Conservation (phyloP, 1,140 invertebrate species). For the Philotrypesis tridentata region DNA sequence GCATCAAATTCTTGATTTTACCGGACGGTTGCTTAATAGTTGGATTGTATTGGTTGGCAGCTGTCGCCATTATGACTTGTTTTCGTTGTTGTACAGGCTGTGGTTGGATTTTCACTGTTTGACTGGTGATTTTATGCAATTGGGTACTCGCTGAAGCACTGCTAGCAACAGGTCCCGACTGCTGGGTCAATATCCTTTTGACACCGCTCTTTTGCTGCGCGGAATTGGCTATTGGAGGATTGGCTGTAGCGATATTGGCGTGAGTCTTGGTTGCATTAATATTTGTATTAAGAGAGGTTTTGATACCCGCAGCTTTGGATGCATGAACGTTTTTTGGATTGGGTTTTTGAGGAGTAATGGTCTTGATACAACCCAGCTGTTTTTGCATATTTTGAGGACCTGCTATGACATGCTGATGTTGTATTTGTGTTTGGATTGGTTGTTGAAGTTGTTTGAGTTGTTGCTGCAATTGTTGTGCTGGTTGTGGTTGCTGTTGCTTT, state of each 20-base stretch:
- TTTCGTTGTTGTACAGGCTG: conserved; percentile 63
- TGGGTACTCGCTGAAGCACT: background rate
- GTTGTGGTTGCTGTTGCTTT: conserved; percentile 54
- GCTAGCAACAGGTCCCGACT: background rate
- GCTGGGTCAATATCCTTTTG: conserved; percentile 13
- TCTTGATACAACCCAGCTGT: conserved; percentile 68
- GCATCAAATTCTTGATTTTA: conserved; percentile 64
- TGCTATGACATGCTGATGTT: conserved; percentile 52
- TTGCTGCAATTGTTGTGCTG: conserved; percentile 56
- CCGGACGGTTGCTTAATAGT: conserved; percentile 54
- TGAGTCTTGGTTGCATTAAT: conserved; percentile 55
- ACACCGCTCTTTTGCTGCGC: conserved; percentile 5
- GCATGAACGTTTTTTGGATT: conserved; percentile 59
- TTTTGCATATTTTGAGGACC: background rate
- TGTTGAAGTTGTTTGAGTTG: conserved; percentile 54
- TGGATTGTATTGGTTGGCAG: conserved; percentile 53
- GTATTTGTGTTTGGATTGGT: conserved; percentile 50
- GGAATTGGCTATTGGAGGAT: conserved; percentile 20
- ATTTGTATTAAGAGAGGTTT: conserved; percentile 64
- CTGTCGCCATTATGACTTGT: conserved; percentile 54
- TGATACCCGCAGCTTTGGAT: conserved; percentile 59
- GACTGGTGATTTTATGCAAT: background rate
- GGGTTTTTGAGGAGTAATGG: conserved; percentile 66
- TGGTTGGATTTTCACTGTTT: conserved; percentile 61
- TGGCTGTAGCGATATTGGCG: conserved; percentile 49